Evolutionary conservation across 2,888 invertebrate species (phyloP).

Genomic region (Mystacides longicornis): DNA sequence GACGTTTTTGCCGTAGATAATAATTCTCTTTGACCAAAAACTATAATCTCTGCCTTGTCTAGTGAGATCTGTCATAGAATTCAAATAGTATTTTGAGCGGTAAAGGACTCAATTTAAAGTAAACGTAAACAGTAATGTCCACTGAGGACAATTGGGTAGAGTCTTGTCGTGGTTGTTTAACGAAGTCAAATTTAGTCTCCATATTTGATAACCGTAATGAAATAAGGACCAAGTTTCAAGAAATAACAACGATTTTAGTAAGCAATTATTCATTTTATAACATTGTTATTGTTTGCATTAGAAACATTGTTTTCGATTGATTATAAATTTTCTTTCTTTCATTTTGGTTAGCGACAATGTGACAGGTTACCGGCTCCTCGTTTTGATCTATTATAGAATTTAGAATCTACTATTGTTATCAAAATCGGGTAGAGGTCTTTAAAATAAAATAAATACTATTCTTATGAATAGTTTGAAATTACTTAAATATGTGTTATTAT

Average conservation of each 20-base stretch:
- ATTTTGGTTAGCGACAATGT: not conserved
- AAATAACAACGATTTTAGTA: constrained; percentile 43
- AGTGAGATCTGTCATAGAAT: constrained; percentile 20
- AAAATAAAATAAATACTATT: not conserved
- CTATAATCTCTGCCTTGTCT: constrained; percentile 17
- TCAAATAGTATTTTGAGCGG: constrained; percentile 21
- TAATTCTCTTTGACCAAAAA: constrained; percentile 44
- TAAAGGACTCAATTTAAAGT: constrained; percentile 15
- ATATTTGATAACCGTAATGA: constrained; percentile 37
- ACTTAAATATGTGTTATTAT: not conserved
- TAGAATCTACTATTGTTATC: no score
- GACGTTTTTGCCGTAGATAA: constrained; percentile 47
- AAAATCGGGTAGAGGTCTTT: no score
- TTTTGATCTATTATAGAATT: no score
- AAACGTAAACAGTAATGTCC: constrained; percentile 6
- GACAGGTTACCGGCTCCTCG: no score
- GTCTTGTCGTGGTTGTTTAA: constrained; percentile 45
- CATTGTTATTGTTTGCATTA: not conserved
- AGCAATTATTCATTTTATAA: constrained; percentile 11
- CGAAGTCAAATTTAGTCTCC: constrained; percentile 41
- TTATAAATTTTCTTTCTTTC: no score
- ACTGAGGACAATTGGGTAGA: constrained; percentile 38
- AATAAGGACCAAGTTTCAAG: constrained; percentile 38
- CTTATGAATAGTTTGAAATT: not conserved
- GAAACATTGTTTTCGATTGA: not conserved